These are phyloP conservation scores for Mylabris sibirica DNA, from an alignment of 2,888 invertebrate genomes.

Conservation along the genomic window DNA sequence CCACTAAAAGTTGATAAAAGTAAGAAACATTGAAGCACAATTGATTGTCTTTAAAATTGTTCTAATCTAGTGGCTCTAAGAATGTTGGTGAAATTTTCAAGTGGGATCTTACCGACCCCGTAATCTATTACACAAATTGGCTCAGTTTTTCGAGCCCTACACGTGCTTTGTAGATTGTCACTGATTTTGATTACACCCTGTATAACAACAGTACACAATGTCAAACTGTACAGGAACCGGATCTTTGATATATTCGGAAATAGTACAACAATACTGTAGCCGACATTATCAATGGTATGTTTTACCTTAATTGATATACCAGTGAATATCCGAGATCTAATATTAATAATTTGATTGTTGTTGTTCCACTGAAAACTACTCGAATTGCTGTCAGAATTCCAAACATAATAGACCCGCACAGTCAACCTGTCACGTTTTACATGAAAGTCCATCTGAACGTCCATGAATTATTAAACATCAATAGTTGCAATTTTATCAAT, in stretches of 20 bases:
- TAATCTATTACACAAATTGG: too few relatives aligned
- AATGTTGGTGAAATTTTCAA: too few relatives aligned
- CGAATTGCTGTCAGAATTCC: neutral
- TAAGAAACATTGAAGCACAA: too few relatives aligned
- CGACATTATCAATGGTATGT: conserved; percentile 24
- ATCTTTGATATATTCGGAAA: conserved; percentile 35
- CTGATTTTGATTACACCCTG: too few relatives aligned
- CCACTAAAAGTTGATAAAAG: too few relatives aligned
- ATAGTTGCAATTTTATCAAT: too few relatives aligned
- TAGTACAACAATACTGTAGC: conserved; percentile 12
- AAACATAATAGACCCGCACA: neutral
- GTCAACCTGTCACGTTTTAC: neutral
- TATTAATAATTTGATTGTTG: conserved; percentile 28
- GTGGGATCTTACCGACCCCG: too few relatives aligned
- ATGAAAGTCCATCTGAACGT: neutral
- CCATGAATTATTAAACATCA: neutral
- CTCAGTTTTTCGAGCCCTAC: too few relatives aligned
- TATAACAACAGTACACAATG: conserved; percentile 17
- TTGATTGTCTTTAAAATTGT: too few relatives aligned
- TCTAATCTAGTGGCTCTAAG: too few relatives aligned
- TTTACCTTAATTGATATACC: conserved; percentile 35
- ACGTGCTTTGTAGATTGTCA: too few relatives aligned
- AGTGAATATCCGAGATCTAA: conserved; percentile 29
- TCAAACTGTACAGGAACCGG: conserved; percentile 35
- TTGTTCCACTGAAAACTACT: conserved; percentile 14